phyloP scores from a whole-genome alignment of 2,888 invertebrate genomes.

The Germaria angustata region DNA sequence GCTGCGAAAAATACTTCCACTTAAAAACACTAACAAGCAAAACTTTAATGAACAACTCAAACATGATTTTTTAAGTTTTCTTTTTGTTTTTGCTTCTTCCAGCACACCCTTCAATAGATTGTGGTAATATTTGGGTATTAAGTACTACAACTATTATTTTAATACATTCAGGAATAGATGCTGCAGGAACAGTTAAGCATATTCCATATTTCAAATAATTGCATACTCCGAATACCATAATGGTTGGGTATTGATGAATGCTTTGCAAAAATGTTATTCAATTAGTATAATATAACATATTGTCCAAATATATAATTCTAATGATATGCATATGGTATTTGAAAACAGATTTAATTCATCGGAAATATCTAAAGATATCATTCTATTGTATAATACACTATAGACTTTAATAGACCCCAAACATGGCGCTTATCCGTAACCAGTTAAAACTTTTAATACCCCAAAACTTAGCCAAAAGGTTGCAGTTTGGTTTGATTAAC shows the following conservation, averaged over 20 bases:
- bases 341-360: too few species aligned
- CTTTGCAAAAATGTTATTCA: neutral
- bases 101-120: constrained; percentile 11
- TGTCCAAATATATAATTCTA: too few species aligned
- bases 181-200: neutral
- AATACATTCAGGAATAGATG: neutral
- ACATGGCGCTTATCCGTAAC: too few species aligned
- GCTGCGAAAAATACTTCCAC: constrained; percentile 61
- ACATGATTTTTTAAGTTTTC: constrained; percentile 32
- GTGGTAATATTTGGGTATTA: neutral
- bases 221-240: neutral
- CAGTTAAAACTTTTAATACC: too few species aligned
- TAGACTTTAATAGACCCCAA: too few species aligned
- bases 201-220: neutral
- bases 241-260: neutral
- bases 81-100: constrained; percentile 3
- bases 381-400: too few species aligned
- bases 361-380: too few species aligned
- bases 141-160: neutral
- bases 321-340: too few species aligned
- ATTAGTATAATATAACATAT: neutral
- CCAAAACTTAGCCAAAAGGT: too few species aligned
- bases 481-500: too few species aligned
- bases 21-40: constrained; percentile 64
- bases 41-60: constrained; percentile 69